phyloP scores from a whole-genome alignment of 1,140 invertebrate genomes.

The Potamilus streckersoni region DNA sequence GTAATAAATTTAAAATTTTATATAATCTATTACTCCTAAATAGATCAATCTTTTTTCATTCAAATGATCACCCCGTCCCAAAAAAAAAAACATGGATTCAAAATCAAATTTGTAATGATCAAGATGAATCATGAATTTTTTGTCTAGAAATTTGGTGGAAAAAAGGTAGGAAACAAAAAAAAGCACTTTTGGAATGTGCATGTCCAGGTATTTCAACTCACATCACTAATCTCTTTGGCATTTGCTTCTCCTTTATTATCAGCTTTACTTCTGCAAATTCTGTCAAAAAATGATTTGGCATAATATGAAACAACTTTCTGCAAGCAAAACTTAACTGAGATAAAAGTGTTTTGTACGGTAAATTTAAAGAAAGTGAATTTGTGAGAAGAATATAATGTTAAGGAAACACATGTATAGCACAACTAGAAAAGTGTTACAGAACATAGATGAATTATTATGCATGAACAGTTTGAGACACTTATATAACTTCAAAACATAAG shows the following conservation, averaged over 20 bases:
- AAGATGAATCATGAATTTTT: background rate
- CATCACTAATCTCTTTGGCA: conserved; percentile 90
- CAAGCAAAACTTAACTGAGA: no score
- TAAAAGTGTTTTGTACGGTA: no score
- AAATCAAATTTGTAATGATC: background rate
- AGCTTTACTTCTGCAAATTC: conserved; percentile 82
- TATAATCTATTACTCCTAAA: background rate
- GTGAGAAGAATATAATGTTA: no score
- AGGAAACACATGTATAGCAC: no score
- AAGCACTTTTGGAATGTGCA: background rate
- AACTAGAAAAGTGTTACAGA: no score
- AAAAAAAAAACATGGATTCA: no score
- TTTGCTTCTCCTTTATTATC: conserved; percentile 86
- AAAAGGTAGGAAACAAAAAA: background rate
- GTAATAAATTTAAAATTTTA: no score
- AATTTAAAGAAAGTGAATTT: no score
- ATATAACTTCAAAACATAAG: no score
- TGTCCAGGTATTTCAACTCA: conserved; percentile 43
- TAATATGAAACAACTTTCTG: background rate
- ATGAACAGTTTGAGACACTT: no score
- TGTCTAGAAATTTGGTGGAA: background rate
- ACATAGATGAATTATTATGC: no score
- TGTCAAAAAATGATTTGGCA: conserved; percentile 47
- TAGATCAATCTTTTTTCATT: background rate
- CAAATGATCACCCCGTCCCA: background rate